Evolutionary conservation across 2,888 invertebrate genomes (phyloP).

Genomic region (Dasysyrphus tricinctus): DNA sequence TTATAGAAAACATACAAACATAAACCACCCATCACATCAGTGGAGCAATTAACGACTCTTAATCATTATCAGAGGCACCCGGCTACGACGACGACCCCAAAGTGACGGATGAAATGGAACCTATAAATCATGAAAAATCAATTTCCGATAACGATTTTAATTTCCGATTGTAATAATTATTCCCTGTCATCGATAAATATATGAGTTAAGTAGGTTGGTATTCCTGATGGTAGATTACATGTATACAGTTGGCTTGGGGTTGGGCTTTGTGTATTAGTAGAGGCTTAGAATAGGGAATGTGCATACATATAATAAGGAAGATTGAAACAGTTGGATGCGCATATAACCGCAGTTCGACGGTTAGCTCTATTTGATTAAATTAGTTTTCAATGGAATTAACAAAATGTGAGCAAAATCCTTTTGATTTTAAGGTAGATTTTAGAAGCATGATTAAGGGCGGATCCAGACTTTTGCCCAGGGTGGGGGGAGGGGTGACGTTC

Average conservation of each 20-base stretch:
- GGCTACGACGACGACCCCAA: constrained; percentile 50
- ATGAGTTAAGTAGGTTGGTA: neutral
- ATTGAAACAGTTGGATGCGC: neutral
- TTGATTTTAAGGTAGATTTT: too few relatives aligned
- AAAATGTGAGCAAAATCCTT: too few relatives aligned
- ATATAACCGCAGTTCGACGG: neutral
- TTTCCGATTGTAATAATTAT: constrained; percentile 83
- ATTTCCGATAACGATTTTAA: constrained; percentile 82
- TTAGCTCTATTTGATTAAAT: neutral
- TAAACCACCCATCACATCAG: neutral
- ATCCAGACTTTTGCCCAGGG: too few relatives aligned
- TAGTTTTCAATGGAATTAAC: neutral
- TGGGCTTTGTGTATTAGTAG: neutral
- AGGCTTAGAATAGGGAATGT: neutral
- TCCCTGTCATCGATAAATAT: constrained; percentile 73
- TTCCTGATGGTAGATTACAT: neutral
- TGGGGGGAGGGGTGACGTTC: too few relatives aligned
- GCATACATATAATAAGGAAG: neutral
- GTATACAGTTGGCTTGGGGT: neutral
- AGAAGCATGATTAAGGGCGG: too few relatives aligned
- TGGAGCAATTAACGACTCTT: constrained; percentile 66
- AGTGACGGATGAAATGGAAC: constrained; percentile 71
- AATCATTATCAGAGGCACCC: constrained; percentile 58
- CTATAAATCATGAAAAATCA: constrained; percentile 79
- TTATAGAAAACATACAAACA: neutral